Evolutionary conservation across 2,797 vertebrate species (phyloP).

Genomic region (Gouania willdenowi): DNA sequence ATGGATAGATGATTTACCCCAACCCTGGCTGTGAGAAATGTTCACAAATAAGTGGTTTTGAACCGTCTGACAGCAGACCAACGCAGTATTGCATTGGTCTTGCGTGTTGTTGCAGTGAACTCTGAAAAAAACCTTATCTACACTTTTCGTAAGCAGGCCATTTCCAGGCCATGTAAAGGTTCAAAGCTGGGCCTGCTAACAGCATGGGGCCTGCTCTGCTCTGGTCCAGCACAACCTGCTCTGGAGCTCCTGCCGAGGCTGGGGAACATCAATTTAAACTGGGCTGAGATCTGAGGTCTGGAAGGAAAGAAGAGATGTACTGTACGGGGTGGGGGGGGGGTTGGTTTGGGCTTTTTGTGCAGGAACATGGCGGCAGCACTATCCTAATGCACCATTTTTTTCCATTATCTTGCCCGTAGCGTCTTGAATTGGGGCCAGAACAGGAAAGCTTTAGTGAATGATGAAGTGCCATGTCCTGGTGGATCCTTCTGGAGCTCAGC

Average conservation of each 20-base stretch:
- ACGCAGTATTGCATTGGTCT: background rate
- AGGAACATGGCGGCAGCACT: constrained; percentile 31
- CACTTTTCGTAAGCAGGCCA: constrained; percentile 11
- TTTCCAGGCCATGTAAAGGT: constrained; percentile 40
- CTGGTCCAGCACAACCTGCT: constrained; percentile 19
- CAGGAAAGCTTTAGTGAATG: constrained; percentile 11
- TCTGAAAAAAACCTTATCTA: constrained; percentile 15
- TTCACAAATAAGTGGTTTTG: too few relatives aligned
- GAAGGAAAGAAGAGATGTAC: background rate
- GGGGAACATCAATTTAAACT: constrained; percentile 20
- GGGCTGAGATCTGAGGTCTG: constrained; percentile 37
- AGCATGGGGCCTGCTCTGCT: constrained; percentile 41
- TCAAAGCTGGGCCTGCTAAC: constrained; percentile 46
- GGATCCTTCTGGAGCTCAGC: constrained; percentile 13
- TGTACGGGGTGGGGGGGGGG: background rate
- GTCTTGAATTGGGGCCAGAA: constrained; percentile 24
- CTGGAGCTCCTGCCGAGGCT: constrained; percentile 30
- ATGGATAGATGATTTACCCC: too few relatives aligned
- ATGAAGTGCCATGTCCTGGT: constrained; percentile 27
- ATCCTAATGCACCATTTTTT: constrained; percentile 45
- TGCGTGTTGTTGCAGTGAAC: constrained; percentile 16
- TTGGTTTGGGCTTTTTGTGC: background rate
- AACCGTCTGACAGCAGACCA: background rate
- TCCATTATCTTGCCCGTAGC: background rate
- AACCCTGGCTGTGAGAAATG: too few relatives aligned